Conservation (phyloP, 2,888 invertebrate genomes). For the Trichogramma dendrolimi region DNA sequence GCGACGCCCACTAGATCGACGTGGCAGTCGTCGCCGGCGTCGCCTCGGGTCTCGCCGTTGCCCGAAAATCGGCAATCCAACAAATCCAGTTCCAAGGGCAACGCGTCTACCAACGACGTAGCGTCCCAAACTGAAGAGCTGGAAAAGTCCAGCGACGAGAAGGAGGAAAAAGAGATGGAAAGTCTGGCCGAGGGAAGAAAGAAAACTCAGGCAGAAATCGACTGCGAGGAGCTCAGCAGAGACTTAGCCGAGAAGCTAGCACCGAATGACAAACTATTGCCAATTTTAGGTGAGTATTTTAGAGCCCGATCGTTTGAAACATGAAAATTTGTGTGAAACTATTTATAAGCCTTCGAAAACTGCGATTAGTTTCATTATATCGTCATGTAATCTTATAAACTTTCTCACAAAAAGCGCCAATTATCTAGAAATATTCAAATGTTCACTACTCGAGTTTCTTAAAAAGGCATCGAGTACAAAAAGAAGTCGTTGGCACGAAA, state of each 20-base stretch:
- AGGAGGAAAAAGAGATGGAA: conserved; percentile 25
- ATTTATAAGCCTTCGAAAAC: too few species aligned
- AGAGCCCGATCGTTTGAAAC: neutral
- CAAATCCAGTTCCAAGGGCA: conserved; percentile 51
- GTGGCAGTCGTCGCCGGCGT: conserved; percentile 36
- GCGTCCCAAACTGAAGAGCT: conserved; percentile 57
- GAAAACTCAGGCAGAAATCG: conserved; percentile 70
- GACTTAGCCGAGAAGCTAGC: conserved; percentile 63
- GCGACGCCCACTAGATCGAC: conserved; percentile 34
- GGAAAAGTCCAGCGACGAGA: conserved; percentile 41
- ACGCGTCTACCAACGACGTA: conserved; percentile 61
- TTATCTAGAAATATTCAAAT: too few species aligned
- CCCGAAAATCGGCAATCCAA: conserved; percentile 35
- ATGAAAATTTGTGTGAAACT: too few species aligned
- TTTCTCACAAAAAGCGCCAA: too few species aligned
- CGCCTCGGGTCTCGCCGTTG: conserved; percentile 45
- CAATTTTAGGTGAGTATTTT: conserved; percentile 54
- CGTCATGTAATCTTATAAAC: too few species aligned
- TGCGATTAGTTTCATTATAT: too few species aligned
- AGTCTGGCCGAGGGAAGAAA: conserved; percentile 56
- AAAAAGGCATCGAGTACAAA: too few species aligned
- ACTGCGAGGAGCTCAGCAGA: conserved; percentile 68
- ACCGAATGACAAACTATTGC: conserved; percentile 64
- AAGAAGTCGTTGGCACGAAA: too few species aligned
- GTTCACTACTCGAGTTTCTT: too few species aligned